Conservation (phyloP, 2,888 invertebrate species). For the Cerceris rybyensis region DNA sequence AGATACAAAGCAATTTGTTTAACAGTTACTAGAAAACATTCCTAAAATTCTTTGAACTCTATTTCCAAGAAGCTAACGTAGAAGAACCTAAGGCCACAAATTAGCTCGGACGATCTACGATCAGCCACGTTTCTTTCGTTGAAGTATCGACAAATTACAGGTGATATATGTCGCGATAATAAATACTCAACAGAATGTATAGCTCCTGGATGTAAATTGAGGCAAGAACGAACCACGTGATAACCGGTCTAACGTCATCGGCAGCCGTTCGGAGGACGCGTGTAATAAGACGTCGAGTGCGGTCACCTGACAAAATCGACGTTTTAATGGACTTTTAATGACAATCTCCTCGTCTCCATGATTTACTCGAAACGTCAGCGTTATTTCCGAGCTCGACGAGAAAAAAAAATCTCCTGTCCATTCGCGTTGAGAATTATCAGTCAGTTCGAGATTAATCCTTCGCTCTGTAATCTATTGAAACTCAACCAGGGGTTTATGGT, state of each 20-base stretch:
- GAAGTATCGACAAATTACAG: background rate
- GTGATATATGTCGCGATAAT: constrained; percentile 14
- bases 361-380: background rate
- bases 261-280: background rate
- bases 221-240: background rate
- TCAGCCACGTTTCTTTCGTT: background rate
- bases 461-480: too few relatives aligned
- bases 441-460: too few relatives aligned
- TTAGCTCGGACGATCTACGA: too few relatives aligned
- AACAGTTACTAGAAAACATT: too few relatives aligned
- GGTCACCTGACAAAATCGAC: constrained; percentile 30
- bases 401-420: too few relatives aligned
- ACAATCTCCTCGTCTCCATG: background rate
- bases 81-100: too few relatives aligned
- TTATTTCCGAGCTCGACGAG: background rate
- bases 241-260: constrained; percentile 5
- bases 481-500: too few relatives aligned
- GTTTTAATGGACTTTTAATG: constrained; percentile 41
- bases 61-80: too few relatives aligned
- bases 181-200: constrained; percentile 9
- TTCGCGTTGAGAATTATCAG: too few relatives aligned
- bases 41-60: too few relatives aligned
- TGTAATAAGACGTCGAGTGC: constrained; percentile 28
- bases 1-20: too few relatives aligned
- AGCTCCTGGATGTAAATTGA: constrained; percentile 17